Base-by-base conservation (phyloP, 2,888 invertebrate genomes). In the Leptura quadrifasciata region DNA sequence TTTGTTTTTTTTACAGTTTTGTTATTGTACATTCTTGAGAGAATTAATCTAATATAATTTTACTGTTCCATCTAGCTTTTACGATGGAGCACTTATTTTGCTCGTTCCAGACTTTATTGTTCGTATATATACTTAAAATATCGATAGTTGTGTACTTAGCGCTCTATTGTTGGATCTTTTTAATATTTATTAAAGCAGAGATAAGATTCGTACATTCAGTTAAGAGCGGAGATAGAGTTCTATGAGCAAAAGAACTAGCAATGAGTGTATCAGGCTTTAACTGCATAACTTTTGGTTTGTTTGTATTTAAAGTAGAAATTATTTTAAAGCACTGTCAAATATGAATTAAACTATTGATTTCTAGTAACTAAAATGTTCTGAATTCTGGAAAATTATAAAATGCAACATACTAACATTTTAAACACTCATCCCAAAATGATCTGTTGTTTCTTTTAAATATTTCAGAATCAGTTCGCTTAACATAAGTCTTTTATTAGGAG, bases 91-190 rank as follows among this genome's bases (percentile, higher is more conserved):
- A n/a, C 6, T n/a, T 47, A 47, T 6, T 47, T 47, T 5, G n/a
- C 47, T 6, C 5, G n/a, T 47, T 47, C 47, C 15, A n/a, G n/a
- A n/a, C n/a, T 47, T 47, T 47, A 47, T 47, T 15, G 47, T 47
- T 47, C 47, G 47, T 47, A n/a, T 47, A n/a, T 47, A 47, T 47
- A n/a, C 47, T 47, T 47, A n/a, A 47, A 47, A 47, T 47, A n/a
- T n/a, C 47, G 47, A n/a, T 15, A n/a, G 47, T n/a, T 31, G 27
- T 31, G n/a, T 47, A 39, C 39, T 39, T 39, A 12, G 5, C 47
- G 15, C 47, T 47, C 3, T 47, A 47, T 47, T n/a, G 47, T 2
- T 0, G 47, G 0, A n/a, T 47, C 47, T 47, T 47, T 47, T n/a
- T 47, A 47, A 47, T 12, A 47, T 47, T 47, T 47, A 47, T 47